Evolutionary conservation across 92 coral and sea anemone genomes (phyloP).

Genomic region (Galaxea fascicularis): DNA sequence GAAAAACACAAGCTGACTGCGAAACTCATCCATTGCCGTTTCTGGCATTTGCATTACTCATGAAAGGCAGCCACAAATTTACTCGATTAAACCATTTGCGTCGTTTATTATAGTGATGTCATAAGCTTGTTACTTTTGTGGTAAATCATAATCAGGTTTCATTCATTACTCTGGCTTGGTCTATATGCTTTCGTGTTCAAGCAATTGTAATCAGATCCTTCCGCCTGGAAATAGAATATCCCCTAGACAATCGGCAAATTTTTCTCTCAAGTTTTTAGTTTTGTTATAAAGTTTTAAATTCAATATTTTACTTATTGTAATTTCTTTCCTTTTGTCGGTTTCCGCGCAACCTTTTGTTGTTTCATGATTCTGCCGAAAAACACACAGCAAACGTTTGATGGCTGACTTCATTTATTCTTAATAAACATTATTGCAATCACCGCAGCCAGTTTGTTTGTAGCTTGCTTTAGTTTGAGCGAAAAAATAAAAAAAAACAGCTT

Average conservation of each 20-base stretch:
- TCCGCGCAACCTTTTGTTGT: neutral
- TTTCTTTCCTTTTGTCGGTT: neutral
- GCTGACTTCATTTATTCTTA: neutral
- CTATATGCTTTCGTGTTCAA: neutral
- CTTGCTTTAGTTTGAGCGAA: neutral
- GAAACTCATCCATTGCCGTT: too few relatives aligned
- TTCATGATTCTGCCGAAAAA: neutral
- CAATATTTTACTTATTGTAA: neutral
- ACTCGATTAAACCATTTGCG: conserved; percentile 17
- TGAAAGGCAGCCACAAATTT: too few relatives aligned
- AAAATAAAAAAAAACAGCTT: neutral
- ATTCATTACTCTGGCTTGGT: neutral
- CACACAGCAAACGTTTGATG: neutral
- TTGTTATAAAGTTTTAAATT: neutral
- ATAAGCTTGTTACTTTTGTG: conserved; percentile 11
- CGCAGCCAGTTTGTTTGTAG: neutral
- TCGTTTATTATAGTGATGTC: conserved; percentile 29
- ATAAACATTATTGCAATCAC: neutral
- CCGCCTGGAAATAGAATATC: neutral
- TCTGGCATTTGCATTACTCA: too few relatives aligned
- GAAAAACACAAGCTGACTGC: too few relatives aligned
- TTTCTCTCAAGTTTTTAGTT: neutral
- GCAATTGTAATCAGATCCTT: conserved; percentile 14
- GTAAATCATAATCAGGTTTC: conserved; percentile 28
- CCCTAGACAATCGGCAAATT: neutral